These are phyloP conservation scores for Manduca sexta DNA, from an alignment of 1,140 invertebrate species.

Conservation along the genomic window DNA sequence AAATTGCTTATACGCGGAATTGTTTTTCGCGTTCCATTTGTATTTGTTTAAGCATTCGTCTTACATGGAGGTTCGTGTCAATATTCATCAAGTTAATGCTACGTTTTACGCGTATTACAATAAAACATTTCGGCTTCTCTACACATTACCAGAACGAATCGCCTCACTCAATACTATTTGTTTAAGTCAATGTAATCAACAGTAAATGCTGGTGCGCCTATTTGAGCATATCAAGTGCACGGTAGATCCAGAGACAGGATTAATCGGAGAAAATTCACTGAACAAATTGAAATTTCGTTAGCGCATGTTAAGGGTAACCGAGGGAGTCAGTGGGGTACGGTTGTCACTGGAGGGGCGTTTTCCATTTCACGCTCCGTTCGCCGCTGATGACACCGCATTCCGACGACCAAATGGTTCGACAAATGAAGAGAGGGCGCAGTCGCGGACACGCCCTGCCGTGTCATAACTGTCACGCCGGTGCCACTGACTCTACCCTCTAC, in stretches of 20 bases:
- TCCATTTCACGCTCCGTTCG: constrained; percentile 68
- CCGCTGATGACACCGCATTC: constrained; percentile 69
- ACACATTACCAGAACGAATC: constrained; percentile 16
- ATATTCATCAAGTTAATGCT: not conserved
- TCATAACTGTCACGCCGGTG: constrained; percentile 60
- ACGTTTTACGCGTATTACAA: constrained; percentile 1
- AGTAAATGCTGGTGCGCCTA: constrained; percentile 18
- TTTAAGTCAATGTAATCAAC: constrained; percentile 26
- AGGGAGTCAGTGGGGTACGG: constrained; percentile 26
- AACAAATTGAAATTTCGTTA: constrained; percentile 56
- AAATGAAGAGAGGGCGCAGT: constrained; percentile 63
- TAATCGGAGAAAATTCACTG: constrained; percentile 20
- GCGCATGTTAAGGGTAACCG: constrained; percentile 34
- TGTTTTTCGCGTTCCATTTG: no score
- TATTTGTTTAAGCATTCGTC: no score
- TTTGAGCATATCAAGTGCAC: constrained; percentile 29
- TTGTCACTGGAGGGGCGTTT: constrained; percentile 61
- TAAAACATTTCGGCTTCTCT: not conserved
- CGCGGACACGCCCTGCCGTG: constrained; percentile 55
- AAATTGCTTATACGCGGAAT: no score
- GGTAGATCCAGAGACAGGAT: constrained; percentile 13
- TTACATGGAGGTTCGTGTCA: no score
- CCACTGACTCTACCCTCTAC: no score
- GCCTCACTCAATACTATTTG: constrained; percentile 17
- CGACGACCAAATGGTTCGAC: constrained; percentile 63